Percentiles rank a stretch among this genome's conserved stretches.
Evolutionary conservation across 1,140 invertebrate genomes (phyloP).

Genomic region (Polyergus mexicanus): DNA sequence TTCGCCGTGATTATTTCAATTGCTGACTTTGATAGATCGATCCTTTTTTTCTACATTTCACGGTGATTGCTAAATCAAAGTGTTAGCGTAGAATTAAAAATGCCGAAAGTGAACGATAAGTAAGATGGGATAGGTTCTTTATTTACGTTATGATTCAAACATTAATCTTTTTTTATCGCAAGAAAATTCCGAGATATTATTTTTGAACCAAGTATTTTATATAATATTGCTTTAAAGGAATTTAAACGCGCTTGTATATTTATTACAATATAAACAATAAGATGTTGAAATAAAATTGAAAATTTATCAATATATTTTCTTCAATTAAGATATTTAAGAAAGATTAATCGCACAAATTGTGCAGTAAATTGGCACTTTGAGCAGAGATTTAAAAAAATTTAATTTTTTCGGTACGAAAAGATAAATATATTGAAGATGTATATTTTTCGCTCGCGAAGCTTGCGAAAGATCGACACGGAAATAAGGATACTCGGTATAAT

Average conservation of each 20-base stretch:
- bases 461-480: slow-evolving; percentile 1
- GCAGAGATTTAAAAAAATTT: not conserved
- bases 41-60: slow-evolving; percentile 50
- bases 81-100: not conserved
- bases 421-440: not conserved
- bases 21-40: slow-evolving; percentile 70
- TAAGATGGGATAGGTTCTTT: not conserved
- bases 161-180: not conserved
- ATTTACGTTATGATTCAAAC: not conserved
- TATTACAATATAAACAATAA: not conserved
- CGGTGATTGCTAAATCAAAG: slow-evolving; percentile 14
- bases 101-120: not conserved
- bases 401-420: not conserved
- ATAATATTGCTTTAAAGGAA: not conserved
- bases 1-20: slow-evolving; percentile 70
- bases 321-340: not conserved
- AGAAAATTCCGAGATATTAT: not conserved
- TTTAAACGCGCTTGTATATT: not conserved
- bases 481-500: slow-evolving; percentile 25
- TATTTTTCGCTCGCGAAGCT: not conserved
- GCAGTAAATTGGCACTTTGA: not conserved
- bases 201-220: not conserved
- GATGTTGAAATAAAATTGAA: not conserved
- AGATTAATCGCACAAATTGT: not conserved
- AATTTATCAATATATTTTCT: not conserved